phyloP scores from a whole-genome alignment of 2,888 invertebrate species.

The Andricus quercusramuli region DNA sequence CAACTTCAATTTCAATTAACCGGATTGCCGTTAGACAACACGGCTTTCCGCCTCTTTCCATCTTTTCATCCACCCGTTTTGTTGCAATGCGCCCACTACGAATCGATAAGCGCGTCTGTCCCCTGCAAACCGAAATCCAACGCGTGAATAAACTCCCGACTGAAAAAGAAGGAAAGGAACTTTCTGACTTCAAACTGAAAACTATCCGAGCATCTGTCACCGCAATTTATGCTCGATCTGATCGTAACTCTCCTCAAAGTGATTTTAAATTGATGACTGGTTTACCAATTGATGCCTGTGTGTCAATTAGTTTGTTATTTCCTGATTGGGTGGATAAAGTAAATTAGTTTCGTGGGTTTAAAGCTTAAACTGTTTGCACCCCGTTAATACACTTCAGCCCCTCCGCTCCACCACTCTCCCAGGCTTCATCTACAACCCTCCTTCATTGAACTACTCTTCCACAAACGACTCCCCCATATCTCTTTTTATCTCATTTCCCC shows the following conservation, averaged over 20 bases:
- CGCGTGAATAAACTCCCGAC: slow-evolving; percentile 42
- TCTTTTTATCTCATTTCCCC: no score
- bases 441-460: no score
- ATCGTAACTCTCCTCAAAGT: neutral
- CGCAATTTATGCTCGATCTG: neutral
- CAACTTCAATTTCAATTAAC: slow-evolving; percentile 60
- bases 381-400: no score
- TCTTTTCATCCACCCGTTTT: slow-evolving; percentile 32
- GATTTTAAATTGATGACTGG: neutral
- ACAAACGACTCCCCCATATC: no score
- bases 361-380: no score
- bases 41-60: slow-evolving; percentile 50
- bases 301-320: no score
- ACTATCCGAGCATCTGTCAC: slow-evolving; percentile 33
- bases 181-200: neutral
- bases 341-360: no score
- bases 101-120: slow-evolving; percentile 57
- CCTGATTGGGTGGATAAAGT: no score
- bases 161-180: slow-evolving; percentile 27
- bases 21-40: slow-evolving; percentile 55
- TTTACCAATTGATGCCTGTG: no score
- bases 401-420: no score
- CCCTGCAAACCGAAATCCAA: slow-evolving; percentile 55
- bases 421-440: no score
- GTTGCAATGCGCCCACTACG: slow-evolving; percentile 46